Evolutionary conservation across 2,113 vertebrate genomes (phyloP).

Genomic region (Burhinus bistriatus): DNA sequence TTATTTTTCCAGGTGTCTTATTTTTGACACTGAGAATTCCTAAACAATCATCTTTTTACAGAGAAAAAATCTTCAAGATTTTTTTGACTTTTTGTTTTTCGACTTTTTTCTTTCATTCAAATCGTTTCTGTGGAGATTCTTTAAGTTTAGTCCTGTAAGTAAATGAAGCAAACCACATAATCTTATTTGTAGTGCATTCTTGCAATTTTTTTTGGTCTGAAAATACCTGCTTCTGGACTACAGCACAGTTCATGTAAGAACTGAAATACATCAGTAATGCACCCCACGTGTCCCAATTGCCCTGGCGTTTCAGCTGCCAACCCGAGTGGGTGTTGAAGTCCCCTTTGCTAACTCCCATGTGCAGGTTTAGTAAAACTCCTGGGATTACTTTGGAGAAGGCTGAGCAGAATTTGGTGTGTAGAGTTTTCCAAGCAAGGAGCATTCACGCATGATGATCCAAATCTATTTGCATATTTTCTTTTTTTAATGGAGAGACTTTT

Average conservation of each 20-base stretch:
- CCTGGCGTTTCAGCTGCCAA: not conserved
- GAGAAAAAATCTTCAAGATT: not conserved
- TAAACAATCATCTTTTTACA: not conserved
- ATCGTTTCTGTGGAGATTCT: not conserved
- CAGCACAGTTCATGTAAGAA: not conserved
- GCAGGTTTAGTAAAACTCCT: not conserved
- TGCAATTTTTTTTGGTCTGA: not conserved
- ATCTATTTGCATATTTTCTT: not conserved
- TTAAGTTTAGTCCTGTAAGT: not conserved
- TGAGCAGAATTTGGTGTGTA: not conserved
- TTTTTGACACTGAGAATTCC: not conserved
- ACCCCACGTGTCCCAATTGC: fast-evolving
- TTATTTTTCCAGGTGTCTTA: not conserved
- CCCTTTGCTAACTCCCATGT: not conserved
- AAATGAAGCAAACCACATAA: not conserved
- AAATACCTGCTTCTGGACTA: not conserved
- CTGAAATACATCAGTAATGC: not conserved
- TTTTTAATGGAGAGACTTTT: not conserved
- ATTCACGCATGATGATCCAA: not conserved
- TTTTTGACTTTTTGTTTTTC: not conserved
- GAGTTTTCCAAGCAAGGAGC: not conserved
- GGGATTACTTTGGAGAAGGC: not conserved
- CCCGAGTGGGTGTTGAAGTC: not conserved
- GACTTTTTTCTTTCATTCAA: not conserved
- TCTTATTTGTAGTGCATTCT: not conserved